These are phyloP conservation scores for Caenorhabditis japonica DNA, from an alignment of 2,888 invertebrate genomes.

Conservation along the genomic window DNA sequence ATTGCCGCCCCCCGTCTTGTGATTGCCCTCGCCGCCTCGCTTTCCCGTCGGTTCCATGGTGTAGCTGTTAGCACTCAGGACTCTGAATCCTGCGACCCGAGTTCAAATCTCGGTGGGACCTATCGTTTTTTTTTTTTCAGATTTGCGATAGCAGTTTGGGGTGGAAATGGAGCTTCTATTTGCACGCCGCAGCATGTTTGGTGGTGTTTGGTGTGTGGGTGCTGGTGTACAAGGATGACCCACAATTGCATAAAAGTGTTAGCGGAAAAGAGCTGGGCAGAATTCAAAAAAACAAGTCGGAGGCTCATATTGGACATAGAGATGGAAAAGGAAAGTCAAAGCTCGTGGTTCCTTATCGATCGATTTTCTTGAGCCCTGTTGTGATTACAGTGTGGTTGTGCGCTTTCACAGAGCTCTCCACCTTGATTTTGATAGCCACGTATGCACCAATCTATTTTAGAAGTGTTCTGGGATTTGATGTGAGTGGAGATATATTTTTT, in stretches of 20 bases:
- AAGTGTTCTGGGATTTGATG: slow-evolving; percentile 45
- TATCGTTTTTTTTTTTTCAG: slow-evolving; percentile 49
- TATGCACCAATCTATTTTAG: slow-evolving; percentile 68
- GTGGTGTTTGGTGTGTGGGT: slow-evolving; percentile 53
- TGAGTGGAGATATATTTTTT: not conserved
- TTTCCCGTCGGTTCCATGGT: slow-evolving; percentile 55
- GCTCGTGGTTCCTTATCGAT: slow-evolving; percentile 64
- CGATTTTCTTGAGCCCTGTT: slow-evolving; percentile 57
- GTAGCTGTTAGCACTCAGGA: slow-evolving; percentile 70
- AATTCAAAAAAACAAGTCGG: slow-evolving; percentile 65
- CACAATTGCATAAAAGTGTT: slow-evolving; percentile 44
- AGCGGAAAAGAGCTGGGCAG: slow-evolving; percentile 51
- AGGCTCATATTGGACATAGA: slow-evolving; percentile 59
- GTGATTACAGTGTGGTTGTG: slow-evolving; percentile 66
- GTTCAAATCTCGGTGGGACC: slow-evolving; percentile 70
- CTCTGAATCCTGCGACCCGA: slow-evolving; percentile 69
- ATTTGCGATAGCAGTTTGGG: slow-evolving; percentile 60
- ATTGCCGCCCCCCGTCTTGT: not conserved
- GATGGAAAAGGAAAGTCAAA: too few species aligned
- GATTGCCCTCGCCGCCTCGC: not conserved
- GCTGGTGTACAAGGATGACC: slow-evolving; percentile 52
- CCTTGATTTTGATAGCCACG: slow-evolving; percentile 58
- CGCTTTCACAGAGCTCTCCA: slow-evolving; percentile 66
- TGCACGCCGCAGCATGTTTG: slow-evolving; percentile 47
- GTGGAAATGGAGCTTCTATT: slow-evolving; percentile 71